phyloP scores from a whole-genome alignment of 2,797 vertebrate genomes.

The Chelonia mydas region DNA sequence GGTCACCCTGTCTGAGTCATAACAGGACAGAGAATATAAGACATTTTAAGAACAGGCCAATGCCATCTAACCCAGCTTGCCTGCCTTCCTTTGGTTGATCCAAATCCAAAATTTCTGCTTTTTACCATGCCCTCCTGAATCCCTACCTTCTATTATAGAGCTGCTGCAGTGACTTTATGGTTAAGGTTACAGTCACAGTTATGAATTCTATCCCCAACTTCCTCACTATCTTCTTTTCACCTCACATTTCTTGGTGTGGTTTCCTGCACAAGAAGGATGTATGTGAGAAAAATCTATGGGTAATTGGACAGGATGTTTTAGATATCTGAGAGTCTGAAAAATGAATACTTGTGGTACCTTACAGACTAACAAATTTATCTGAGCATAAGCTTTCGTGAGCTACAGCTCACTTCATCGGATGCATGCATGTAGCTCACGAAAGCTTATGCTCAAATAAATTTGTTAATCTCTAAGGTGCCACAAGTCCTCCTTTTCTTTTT shows the following conservation, averaged over 20 bases:
- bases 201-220: background rate
- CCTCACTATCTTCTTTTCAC: background rate
- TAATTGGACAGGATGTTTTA: background rate
- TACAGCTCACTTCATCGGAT: too few relatives aligned
- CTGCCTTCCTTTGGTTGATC: background rate
- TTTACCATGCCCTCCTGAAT: background rate
- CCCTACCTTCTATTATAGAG: background rate
- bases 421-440: too few relatives aligned
- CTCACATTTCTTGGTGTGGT: background rate
- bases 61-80: background rate
- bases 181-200: background rate
- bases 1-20: background rate
- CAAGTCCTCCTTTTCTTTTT: too few relatives aligned
- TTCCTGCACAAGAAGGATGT: background rate
- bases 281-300: background rate
- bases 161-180: background rate
- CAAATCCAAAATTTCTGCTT: background rate
- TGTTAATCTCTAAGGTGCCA: too few relatives aligned
- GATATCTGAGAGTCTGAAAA: background rate
- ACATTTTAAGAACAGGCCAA: background rate
- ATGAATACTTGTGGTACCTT: background rate
- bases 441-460: too few relatives aligned
- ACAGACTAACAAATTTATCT: too few relatives aligned
- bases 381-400: too few relatives aligned
- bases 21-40: background rate